These are phyloP conservation scores for Junonia oenone DNA, from an alignment of 2,888 invertebrate species.

Conservation along the genomic window DNA sequence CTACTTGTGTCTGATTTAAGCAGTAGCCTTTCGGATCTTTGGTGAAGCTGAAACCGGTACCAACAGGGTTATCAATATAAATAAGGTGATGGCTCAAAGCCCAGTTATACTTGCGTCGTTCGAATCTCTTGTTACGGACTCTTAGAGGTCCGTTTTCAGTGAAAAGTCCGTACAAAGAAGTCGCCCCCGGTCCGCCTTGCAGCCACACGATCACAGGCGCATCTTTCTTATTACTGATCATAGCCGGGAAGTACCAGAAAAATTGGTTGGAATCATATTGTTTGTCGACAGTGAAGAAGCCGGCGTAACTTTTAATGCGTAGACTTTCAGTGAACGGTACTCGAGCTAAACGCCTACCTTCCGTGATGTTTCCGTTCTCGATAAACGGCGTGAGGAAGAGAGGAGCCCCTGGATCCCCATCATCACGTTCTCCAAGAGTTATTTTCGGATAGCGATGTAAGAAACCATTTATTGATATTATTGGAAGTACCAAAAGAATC, in stretches of 20 bases:
- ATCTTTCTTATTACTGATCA: conserved; percentile 64
- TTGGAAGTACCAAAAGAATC: conserved; percentile 39
- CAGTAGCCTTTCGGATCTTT: conserved; percentile 87
- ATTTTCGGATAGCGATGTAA: conserved; percentile 58
- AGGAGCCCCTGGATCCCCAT: conserved; percentile 75
- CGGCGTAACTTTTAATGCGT: conserved; percentile 85
- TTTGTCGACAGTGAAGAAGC: conserved; percentile 91
- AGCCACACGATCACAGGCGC: conserved; percentile 91
- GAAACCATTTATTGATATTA: conserved; percentile 43
- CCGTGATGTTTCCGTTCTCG: conserved; percentile 83
- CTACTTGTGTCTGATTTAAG: conserved; percentile 88
- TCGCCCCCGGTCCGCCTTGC: conserved; percentile 91
- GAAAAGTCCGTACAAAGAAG: conserved; percentile 89
- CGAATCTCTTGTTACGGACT: conserved; percentile 57
- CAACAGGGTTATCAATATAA: conserved; percentile 96
- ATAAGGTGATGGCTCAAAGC: conserved; percentile 87
- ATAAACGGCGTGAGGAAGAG: conserved; percentile 88
- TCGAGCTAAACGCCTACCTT: conserved; percentile 78
- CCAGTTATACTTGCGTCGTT: conserved; percentile 88
- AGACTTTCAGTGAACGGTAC: conserved; percentile 81
- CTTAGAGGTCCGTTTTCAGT: conserved; percentile 89
- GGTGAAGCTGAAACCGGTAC: conserved; percentile 95
- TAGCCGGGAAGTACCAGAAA: conserved; percentile 95
- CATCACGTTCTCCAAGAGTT: conserved; percentile 47
- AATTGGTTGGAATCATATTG: conserved; percentile 89